Percentiles rank a stretch among this genome's conserved stretches.
phyloP scores from a whole-genome alignment of 2,113 vertebrate genomes.

The Ivindomyrus marchei region DNA sequence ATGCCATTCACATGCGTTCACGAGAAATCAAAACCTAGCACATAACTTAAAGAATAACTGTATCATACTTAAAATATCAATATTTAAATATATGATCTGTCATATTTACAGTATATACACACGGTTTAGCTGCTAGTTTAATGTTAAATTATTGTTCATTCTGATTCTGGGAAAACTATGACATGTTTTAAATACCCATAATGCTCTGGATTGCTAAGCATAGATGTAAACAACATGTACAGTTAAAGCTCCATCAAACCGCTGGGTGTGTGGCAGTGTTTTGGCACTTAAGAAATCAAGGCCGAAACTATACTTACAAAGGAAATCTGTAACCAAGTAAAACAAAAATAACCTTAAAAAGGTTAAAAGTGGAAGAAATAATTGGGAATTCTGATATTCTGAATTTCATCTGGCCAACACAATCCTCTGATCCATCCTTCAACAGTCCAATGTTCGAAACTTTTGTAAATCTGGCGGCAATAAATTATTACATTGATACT shows the following conservation, averaged over 20 bases:
- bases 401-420: background rate
- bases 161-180: background rate
- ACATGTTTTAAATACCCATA: background rate
- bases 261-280: background rate
- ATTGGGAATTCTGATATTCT: background rate
- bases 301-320: background rate
- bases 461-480: background rate
- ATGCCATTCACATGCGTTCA: conserved; percentile 65
- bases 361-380: background rate
- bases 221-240: conserved; percentile 14
- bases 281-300: conserved; percentile 1
- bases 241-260: background rate
- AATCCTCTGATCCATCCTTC: background rate
- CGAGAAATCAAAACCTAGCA: conserved; percentile 59
- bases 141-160: conserved; percentile 55
- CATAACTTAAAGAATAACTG: conserved; percentile 61
- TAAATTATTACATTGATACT: background rate
- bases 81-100: conserved; percentile 69
- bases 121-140: conserved; percentile 59
- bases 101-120: conserved; percentile 66
- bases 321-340: background rate
- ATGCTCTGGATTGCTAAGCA: background rate
- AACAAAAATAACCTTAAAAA: background rate
- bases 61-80: conserved; percentile 63
- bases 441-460: background rate